Evolutionary conservation across 2,113 vertebrate species (phyloP).

Genomic region (Hippocampus mohnikei): DNA sequence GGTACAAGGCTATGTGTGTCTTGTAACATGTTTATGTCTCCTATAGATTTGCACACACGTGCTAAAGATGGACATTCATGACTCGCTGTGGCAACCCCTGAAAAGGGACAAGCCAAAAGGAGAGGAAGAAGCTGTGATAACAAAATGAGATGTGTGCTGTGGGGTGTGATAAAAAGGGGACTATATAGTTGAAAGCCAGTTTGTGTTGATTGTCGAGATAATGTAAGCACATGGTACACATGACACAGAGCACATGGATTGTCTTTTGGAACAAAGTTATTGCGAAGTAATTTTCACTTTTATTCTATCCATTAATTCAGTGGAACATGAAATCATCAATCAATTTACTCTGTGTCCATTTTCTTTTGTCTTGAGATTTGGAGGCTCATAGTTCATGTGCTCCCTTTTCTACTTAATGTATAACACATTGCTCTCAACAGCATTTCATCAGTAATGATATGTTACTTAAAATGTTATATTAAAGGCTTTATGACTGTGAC

Average conservation of each 20-base stretch:
- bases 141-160: conserved; percentile 21
- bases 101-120: no score
- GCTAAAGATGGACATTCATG: no score
- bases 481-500: no score
- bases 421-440: no score
- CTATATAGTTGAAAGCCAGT: conserved; percentile 5
- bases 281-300: neutral
- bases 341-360: neutral
- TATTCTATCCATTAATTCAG: neutral
- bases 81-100: no score
- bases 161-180: neutral
- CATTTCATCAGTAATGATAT: no score
- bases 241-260: neutral
- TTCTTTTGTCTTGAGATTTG: neutral
- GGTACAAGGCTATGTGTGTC: neutral
- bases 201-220: neutral
- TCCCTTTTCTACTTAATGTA: no score
- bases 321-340: neutral
- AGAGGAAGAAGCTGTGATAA: no score
- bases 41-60: neutral
- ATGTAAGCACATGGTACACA: neutral
- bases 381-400: no score
- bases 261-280: neutral
- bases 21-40: neutral
- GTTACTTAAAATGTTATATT: no score